phyloP scores from a whole-genome alignment of 1,140 invertebrate species.

The Drosophila persimilis region DNA sequence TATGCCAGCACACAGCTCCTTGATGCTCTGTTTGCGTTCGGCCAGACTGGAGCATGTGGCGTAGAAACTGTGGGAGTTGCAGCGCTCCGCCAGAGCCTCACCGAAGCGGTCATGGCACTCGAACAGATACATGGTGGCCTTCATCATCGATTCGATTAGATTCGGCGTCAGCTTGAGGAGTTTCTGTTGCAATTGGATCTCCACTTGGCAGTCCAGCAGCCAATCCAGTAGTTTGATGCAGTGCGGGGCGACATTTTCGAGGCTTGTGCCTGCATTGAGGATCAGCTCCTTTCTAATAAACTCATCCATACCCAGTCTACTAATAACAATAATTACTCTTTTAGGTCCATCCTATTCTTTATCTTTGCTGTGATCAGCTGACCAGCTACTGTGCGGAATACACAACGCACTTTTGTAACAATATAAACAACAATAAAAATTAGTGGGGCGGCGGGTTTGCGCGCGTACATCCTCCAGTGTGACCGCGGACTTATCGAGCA shows the following conservation, averaged over 20 bases:
- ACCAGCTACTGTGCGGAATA: no score
- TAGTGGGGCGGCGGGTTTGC: no score
- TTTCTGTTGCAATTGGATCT: conserved; percentile 31
- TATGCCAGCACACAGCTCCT: conserved; percentile 43
- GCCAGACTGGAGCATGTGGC: conserved; percentile 2
- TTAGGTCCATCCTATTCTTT: no score
- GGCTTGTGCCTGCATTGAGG: conserved; percentile 21
- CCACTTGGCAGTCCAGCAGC: conserved; percentile 50
- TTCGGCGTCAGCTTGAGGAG: conserved; percentile 34
- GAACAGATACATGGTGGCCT: conserved; percentile 56
- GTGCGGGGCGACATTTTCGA: conserved; percentile 46
- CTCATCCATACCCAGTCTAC: conserved; percentile 34
- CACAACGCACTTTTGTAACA: no score
- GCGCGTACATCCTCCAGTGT: no score
- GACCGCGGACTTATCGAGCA: no score
- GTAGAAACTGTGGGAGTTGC: conserved; percentile 22
- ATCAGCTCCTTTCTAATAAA: conserved; percentile 54
- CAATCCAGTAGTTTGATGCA: conserved; percentile 51
- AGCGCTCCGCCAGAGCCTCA: conserved; percentile 33
- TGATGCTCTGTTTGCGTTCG: conserved; percentile 18
- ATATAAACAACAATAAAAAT: no score
- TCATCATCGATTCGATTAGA: conserved; percentile 55
- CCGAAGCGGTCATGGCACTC: conserved; percentile 55
- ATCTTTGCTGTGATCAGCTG: no score
- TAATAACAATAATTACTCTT: no score